These are phyloP conservation scores for Salpingus planirostris DNA, from an alignment of 2,888 invertebrate genomes.

Conservation along the genomic window DNA sequence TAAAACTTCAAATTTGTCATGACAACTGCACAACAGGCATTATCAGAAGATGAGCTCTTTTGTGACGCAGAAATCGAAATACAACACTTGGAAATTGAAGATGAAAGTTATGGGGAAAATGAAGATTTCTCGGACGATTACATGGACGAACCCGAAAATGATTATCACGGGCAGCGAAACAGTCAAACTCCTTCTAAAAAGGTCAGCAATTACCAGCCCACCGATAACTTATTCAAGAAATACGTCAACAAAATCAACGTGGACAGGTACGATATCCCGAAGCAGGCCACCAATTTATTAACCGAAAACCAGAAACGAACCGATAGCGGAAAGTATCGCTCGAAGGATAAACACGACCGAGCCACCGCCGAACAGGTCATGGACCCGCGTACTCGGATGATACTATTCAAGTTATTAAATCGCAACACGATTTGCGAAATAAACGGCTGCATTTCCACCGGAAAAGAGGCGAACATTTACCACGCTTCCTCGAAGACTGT, in stretches of 20 bases:
- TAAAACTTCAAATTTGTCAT: too few relatives aligned
- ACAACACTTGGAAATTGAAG: too few relatives aligned
- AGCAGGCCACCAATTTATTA: conserved; percentile 62
- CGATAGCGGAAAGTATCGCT: too few relatives aligned
- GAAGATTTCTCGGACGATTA: too few relatives aligned
- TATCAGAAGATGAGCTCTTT: too few relatives aligned
- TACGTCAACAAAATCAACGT: conserved; percentile 76
- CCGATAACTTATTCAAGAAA: conserved; percentile 70
- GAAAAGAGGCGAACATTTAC: conserved; percentile 98
- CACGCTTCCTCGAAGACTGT: conserved; percentile 70
- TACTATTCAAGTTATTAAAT: conserved; percentile 87
- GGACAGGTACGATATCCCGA: conserved; percentile 71
- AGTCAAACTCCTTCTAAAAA: conserved; percentile 29
- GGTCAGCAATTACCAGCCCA: conserved; percentile 55
- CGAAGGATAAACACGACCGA: conserved; percentile 87
- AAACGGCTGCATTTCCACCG: conserved; percentile 97
- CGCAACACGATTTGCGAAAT: conserved; percentile 77
- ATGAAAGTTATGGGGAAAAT: too few relatives aligned
- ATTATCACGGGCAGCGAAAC: conserved; percentile 23
- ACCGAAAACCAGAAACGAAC: conserved; percentile 61
- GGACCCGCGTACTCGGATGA: conserved; percentile 93
- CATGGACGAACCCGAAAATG: too few relatives aligned
- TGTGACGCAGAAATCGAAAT: too few relatives aligned
- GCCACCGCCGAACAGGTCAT: conserved; percentile 97
- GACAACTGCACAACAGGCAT: too few relatives aligned